Evolutionary conservation across 2,113 vertebrate genomes (phyloP).

Genomic region (Gobius niger): DNA sequence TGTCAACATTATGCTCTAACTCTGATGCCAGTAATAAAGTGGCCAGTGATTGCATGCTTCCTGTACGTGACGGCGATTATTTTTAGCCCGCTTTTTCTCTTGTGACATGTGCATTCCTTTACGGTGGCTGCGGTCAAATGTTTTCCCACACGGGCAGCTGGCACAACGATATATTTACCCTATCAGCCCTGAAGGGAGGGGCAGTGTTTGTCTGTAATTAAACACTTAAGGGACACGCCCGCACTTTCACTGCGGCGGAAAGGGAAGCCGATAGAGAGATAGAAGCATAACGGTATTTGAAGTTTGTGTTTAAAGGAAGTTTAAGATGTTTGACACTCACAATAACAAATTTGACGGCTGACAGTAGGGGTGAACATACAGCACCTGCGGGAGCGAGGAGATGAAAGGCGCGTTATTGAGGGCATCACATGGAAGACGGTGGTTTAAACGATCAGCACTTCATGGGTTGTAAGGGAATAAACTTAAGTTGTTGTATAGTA

Average conservation of each 20-base stretch:
- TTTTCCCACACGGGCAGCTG: slow-evolving; percentile 45
- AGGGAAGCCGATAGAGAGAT: background rate
- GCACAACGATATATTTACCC: slow-evolving; percentile 57
- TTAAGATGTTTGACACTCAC: background rate
- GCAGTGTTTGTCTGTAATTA: slow-evolving; percentile 59
- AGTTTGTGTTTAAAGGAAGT: background rate
- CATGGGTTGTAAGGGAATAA: background rate
- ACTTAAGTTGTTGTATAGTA: background rate
- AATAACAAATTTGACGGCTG: background rate
- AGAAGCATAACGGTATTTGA: background rate
- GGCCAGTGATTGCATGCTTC: background rate
- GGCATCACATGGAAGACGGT: background rate
- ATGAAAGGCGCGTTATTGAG: background rate
- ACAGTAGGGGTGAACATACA: background rate
- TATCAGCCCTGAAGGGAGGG: slow-evolving; percentile 50
- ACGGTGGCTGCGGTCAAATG: slow-evolving; percentile 5
- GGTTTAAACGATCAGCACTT: background rate
- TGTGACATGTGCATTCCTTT: slow-evolving; percentile 32
- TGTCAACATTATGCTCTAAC: background rate
- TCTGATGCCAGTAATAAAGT: background rate
- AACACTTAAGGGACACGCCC: slow-evolving; percentile 50
- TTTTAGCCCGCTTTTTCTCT: background rate
- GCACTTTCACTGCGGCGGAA: slow-evolving; percentile 25
- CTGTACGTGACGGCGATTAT: background rate
- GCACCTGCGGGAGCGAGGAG: background rate